phyloP scores from a whole-genome alignment of 2,797 vertebrate species.

The Manis crassicaudata region DNA sequence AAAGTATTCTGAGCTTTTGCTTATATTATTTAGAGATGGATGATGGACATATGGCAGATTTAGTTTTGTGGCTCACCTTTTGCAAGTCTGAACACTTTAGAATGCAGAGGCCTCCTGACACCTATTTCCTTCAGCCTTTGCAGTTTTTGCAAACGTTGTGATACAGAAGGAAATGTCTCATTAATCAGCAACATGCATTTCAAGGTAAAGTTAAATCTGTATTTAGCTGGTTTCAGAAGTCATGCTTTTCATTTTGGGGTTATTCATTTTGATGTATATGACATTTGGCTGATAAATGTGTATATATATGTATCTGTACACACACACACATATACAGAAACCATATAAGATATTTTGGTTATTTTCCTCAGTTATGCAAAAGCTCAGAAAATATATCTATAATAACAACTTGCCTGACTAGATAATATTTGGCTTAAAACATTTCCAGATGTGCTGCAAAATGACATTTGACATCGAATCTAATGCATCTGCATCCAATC shows the following conservation, averaged over 20 bases:
- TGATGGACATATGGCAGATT: not conserved
- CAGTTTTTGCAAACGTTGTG: not conserved
- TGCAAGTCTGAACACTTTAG: not conserved
- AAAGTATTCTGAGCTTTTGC: not conserved
- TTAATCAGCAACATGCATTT: not conserved
- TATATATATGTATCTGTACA: not conserved
- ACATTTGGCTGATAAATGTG: not conserved
- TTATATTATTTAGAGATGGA: not conserved
- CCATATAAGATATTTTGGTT: not conserved
- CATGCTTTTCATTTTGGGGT: not conserved
- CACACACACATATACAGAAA: not conserved
- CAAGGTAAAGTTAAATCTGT: not conserved
- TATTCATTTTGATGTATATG: slow-evolving; percentile 9
- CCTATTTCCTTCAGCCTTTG: not conserved
- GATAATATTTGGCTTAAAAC: not conserved
- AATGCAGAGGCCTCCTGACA: not conserved
- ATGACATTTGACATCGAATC: not conserved
- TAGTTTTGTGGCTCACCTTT: not conserved
- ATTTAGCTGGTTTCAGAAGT: slow-evolving; percentile 35
- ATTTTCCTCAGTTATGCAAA: not conserved
- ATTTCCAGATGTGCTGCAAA: not conserved
- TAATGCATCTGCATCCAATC: not conserved
- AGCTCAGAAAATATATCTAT: not conserved
- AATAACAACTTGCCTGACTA: not conserved
- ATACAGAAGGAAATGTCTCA: not conserved